Base-by-base conservation (phyloP, 2,888 invertebrate species). In the Peribatodes rhomboidaria region DNA sequence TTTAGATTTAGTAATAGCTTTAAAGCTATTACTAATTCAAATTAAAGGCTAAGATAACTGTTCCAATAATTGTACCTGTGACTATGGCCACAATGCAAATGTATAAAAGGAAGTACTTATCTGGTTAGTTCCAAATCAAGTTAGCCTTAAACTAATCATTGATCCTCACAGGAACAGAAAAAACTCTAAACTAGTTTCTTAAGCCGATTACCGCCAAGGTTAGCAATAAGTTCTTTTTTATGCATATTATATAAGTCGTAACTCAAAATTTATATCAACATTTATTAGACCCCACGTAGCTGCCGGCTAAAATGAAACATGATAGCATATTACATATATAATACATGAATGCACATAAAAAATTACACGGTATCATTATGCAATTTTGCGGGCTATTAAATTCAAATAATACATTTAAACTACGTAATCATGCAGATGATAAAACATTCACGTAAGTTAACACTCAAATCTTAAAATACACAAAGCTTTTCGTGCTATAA, bases 121-220 rank as follows among this genome's bases (percentile, higher is more conserved):
- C 44, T 27, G 33, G 37, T 47, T 31, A 31, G 16, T 35, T 41
- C n/a, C 44, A 9, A 20, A 50, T 20, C 31, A 39, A 27, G 41
- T 37, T 27, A 42, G 27, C 33, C 41, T 41, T 35, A 41, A 14
- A 35, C 9, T 42, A 44, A 41, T 53, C 39, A 49, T 22, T 50
- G 50, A 55, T 60, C 49, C 37, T 44, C 59, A 60, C 65, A 65
- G 52, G 52, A 65, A 65, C 33, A 50, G 44, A 65, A 65, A 61
- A 64, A 60, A 55, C 27, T 42, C 31, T 33, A 39, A 65, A 65
- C 65, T 52, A 10, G 65, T 65, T 65, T 56, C 44, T 6, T 52
- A 61, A 56, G 60, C 46, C 52, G 60, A 56, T 61, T 61, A 57
- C 9, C 46, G 20, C 22, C 65, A 65, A 60, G 65, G 65, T 50